Conservation (phyloP, 2,113 vertebrate genomes). For the Oncorhynchus gorbuscha region DNA sequence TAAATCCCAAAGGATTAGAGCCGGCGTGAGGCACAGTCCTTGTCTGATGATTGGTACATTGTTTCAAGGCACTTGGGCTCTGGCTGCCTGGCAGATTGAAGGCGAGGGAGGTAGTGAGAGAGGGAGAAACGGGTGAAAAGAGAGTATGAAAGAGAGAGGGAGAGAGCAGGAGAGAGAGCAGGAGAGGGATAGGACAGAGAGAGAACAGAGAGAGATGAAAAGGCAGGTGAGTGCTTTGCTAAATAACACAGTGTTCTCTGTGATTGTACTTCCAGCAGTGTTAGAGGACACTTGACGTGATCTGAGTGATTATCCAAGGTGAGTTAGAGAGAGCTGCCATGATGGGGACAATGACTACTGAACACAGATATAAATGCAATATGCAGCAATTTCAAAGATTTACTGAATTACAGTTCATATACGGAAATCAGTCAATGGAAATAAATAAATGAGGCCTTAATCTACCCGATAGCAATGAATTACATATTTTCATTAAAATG, state of each 20-base stretch:
- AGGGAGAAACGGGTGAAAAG: conserved; percentile 13
- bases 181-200: neutral
- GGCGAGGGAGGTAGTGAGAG: conserved; percentile 33
- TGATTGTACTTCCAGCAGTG: conserved; percentile 16
- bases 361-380: too few species aligned
- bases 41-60: conserved; percentile 51
- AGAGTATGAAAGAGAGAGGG: neutral
- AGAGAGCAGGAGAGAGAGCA: neutral
- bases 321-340: neutral
- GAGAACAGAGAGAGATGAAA: neutral
- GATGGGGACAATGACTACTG: too few species aligned
- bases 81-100: conserved; percentile 45
- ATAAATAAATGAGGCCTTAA: too few species aligned
- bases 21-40: conserved; percentile 27
- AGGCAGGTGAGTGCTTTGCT: conserved; percentile 25
- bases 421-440: too few species aligned
- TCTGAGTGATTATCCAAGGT: conserved; percentile 11
- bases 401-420: too few species aligned
- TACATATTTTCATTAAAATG: too few species aligned
- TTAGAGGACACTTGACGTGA: conserved; percentile 31
- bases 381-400: too few species aligned
- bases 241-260: conserved; percentile 35
- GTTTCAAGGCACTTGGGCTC: conserved; percentile 43
- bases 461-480: too few species aligned
- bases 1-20: conserved; percentile 47